Base-by-base conservation (phyloP, 2,797 vertebrate genomes). In the Numenius phaeopus region DNA sequence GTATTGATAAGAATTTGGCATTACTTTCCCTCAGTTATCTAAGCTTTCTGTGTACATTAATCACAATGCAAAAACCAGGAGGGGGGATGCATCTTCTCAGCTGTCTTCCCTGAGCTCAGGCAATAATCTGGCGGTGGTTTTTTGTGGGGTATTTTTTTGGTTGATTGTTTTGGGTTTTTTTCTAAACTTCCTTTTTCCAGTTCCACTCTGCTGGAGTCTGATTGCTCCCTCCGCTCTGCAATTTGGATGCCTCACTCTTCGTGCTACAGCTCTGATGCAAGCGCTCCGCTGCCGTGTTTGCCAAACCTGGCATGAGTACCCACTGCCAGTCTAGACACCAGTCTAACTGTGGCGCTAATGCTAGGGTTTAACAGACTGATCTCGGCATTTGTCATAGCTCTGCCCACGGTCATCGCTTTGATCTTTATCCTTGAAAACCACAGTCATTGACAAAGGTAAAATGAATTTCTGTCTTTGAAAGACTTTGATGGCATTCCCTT, bases 381-480 rank as follows among this genome's bases (percentile, higher is more conserved):
- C 94, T 93, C 57, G n/a, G 62, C 72, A 9, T 98, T 98, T 96
- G 96, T 98, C 98, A 98, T 96, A 97, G 96, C 95, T 98, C 98
- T 98, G 98, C 97, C 98, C 97, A 97, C 84, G 55, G 96, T 97
- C 97, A 97, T 95, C 39, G 18, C 98, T 98, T 98, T 98, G 98
- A 98, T 98, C 98, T 98, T 97, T 97, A 98, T 98, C 98, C 98
- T 96, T 95, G 92, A 83, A 98, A 98, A 98, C 98, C 98, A 96
- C 98, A 98, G 97, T 94, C 98, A 98, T 97, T 58, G 97, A 98
- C 97, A 96, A 98, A 98, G 97, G 97, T 97, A 96, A 97, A 97
- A 97, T 95, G 94, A 96, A 98, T 98, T 98, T 97, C 90, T 96
- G 92, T 87, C 94, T 98, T 93, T 95, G 88, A 97, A 98, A 98